Evolutionary conservation across 2,113 vertebrate species (phyloP), one percentile per base, ranked within the genome.

Genomic region (Lepus europaeus): DNA sequence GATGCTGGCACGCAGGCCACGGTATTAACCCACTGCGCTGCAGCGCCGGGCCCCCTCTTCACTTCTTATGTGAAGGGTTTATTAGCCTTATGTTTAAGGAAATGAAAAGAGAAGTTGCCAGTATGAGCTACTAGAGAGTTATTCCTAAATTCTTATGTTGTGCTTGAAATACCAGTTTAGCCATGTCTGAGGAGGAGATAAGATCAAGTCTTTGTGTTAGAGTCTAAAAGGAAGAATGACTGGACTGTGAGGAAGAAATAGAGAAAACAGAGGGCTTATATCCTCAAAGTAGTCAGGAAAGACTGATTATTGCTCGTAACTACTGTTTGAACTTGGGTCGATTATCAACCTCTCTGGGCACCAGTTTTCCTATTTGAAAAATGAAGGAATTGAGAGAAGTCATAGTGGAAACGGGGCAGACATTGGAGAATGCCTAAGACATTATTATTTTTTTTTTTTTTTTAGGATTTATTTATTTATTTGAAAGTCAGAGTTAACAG

Each of bases 51-150:
- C 45, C 45, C 59, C 73, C 36, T 87, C 12, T 13, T 85, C 16
- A 27, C 23, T 90, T 91, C 39, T 25, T 76, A 36, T 39, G 16
- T 51, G 13, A 51, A 85, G 7, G 51, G 25, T 82, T 66, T 61
- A 80, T 72, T 93, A 33, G 20, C 27, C 81, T 93, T 92, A 53
- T 31, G 7, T 74, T 88, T 93, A 86, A 95, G 45, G 49, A 92
- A 78, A n/a, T 81, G 36, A 66, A 80, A 90, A 90, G 22, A 84
- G 27, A 90, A 93, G 31, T 78, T 89, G 36, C 27, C 72, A 74
- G 29, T 91, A 19, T 90, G 81, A 92, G 25, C 5, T 69, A 39
- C 12, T 10, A 9, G 9, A 76, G 9, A 29, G 31, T n/a, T 61
- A 59, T 80, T 29, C 29, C 51, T 96, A 36, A 70, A 77, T 64